Evolutionary conservation across 2,797 vertebrate species (phyloP), one percentile per base, ranked within the genome.

Genomic region (Rhodeus uyekii): DNA sequence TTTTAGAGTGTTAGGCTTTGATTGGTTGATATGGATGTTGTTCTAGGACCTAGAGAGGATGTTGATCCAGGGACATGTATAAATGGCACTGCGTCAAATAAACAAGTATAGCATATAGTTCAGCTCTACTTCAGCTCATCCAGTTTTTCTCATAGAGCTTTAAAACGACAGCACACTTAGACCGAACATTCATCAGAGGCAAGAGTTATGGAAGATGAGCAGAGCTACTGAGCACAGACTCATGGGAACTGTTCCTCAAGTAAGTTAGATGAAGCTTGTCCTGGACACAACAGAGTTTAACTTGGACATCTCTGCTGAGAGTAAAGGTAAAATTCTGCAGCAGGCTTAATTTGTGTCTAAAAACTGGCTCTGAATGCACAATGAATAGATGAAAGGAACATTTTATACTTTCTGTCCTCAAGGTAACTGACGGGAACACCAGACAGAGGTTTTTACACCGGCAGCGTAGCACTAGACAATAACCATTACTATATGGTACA

Each of bases 241-340:
- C 81, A 68, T 73, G 83, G 68, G 75, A 73, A 64, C 68, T 69
- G 82, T 78, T 76, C 64, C 44, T 83, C 76, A 83, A 63, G 10
- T 34, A 32, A 50, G 42, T 42, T 63, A 36, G 67, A 84, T 81
- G 64, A 86, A 81, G 64, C 55, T 24, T 63, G 50, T 78, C 60
- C 80, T 87, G 86, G 84, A 81, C 32, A 53, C 39, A 19, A 58
- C 53, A 27, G 32, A 71, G 76, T 84, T 87, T 84, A 63, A 81
- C 80, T 86, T 87, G 87, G 85, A 86, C 72, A 65, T 50, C 50
- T 82, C 19, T 42, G 72, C 55, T 58, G 69, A 60, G 53, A 67
- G 67, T 80, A 83, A 53, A 72, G 81, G 83, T 87, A 83, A 69
- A 61, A 86, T 79, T 64, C 55, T 78, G 69, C 68, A 63, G 81